These are phyloP conservation scores for Drosophila mettleri DNA, from an alignment of 2,888 invertebrate species.

Conservation along the genomic window DNA sequence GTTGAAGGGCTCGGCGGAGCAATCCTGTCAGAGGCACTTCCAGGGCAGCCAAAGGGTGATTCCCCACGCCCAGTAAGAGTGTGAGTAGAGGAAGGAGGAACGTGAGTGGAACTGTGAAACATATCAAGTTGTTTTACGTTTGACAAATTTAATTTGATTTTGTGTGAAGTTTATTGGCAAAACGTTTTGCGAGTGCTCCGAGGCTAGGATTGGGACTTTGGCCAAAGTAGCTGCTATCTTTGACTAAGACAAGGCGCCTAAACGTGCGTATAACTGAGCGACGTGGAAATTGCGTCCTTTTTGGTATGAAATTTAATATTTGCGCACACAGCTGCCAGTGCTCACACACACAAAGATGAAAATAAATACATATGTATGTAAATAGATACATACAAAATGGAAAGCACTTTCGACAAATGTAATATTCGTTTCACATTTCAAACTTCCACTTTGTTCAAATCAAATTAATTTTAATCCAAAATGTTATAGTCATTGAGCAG, in stretches of 20 bases:
- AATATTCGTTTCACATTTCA: conserved; percentile 48
- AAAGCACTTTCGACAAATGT: conserved; percentile 29
- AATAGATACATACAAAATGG: conserved; percentile 2
- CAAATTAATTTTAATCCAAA: conserved; percentile 49
- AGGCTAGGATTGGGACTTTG: conserved; percentile 8
- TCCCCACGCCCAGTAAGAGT: background rate
- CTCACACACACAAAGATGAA: conserved; percentile 1
- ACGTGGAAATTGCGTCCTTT: conserved; percentile 32
- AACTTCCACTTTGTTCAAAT: conserved; percentile 47
- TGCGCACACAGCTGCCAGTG: conserved; percentile 21
- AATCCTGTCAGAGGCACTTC: conserved; percentile 24
- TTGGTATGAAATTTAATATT: conserved; percentile 46
- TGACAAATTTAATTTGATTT: conserved; percentile 81
- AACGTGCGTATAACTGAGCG: conserved; percentile 60
- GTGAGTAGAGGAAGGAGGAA: background rate
- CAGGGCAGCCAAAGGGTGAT: conserved; percentile 38
- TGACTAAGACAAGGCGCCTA: conserved; percentile 33
- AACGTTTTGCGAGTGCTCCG: conserved; percentile 63
- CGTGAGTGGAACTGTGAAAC: conserved; percentile 37
- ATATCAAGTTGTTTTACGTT: conserved; percentile 77
- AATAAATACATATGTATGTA: background rate
- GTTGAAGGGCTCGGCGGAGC: conserved; percentile 41
- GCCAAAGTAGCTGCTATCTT: conserved; percentile 3
- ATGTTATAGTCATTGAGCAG: conserved; percentile 23
- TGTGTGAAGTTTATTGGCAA: conserved; percentile 80